Percentiles rank a stretch among this genome's conserved stretches.
phyloP scores from a whole-genome alignment of 2,888 invertebrate species.

The Lasiommata megera region DNA sequence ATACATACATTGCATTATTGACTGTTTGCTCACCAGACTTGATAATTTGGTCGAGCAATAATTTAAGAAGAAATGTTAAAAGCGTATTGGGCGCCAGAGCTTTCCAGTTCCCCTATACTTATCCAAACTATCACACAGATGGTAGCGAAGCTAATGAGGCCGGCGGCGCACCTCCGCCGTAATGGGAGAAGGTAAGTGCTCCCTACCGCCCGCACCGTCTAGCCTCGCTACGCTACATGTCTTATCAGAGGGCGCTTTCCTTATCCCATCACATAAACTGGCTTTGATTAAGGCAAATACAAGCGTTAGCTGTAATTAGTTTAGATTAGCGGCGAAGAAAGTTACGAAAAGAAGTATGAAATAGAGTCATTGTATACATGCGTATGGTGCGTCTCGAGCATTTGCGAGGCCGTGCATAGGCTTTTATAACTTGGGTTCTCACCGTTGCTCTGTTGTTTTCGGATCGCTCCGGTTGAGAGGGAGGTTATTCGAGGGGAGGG shows the following conservation, averaged over 20 bases:
- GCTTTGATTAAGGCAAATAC: constrained; percentile 70
- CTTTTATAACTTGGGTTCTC: constrained; percentile 76
- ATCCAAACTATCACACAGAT: constrained; percentile 60
- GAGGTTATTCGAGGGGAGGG: constrained; percentile 52
- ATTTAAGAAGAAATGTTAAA: constrained; percentile 75
- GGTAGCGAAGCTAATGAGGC: constrained; percentile 71
- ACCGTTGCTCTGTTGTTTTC: constrained; percentile 74
- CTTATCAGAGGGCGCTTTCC: constrained; percentile 86
- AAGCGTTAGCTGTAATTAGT: constrained; percentile 75
- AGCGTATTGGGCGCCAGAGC: constrained; percentile 64
- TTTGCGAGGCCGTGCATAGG: constrained; percentile 76
- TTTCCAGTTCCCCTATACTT: constrained; percentile 56
- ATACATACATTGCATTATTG: constrained; percentile 43
- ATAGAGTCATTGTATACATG: constrained; percentile 50
- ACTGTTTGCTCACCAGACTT: constrained; percentile 32
- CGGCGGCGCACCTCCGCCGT: constrained; percentile 81
- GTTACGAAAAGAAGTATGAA: constrained; percentile 57
- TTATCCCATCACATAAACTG: constrained; percentile 85
- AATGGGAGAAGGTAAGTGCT: constrained; percentile 82
- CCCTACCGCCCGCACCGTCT: constrained; percentile 78
- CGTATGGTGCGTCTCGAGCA: constrained; percentile 71
- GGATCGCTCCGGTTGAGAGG: constrained; percentile 65
- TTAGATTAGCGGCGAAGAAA: constrained; percentile 70
- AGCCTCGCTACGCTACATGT: constrained; percentile 55
- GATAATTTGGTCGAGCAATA: constrained; percentile 52